A percentile compares a stretch with the other conserved stretches of the same genome.
Evolutionary conservation across 2,888 invertebrate genomes (phyloP).

Genomic region (Schrankia costaestrigalis): DNA sequence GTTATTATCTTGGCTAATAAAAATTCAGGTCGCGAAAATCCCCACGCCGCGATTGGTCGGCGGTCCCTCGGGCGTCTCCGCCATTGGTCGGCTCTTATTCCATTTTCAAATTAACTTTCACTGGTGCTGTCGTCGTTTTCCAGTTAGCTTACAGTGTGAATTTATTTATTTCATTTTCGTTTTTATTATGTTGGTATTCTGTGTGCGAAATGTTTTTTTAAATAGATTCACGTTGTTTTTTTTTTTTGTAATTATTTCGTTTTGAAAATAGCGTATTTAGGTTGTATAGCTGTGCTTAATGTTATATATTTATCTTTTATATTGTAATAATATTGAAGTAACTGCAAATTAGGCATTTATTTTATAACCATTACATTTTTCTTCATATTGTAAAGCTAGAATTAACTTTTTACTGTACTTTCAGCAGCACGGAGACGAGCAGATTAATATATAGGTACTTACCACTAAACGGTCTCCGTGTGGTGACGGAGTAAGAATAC

Average conservation of each 20-base stretch:
- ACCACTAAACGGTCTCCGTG: no score
- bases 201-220: conserved; percentile 22
- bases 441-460: no score
- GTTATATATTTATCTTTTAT: no score
- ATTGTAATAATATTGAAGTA: no score
- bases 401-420: no score
- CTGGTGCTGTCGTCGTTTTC: conserved; percentile 65
- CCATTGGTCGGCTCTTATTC: conserved; percentile 74
- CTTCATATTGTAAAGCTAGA: no score
- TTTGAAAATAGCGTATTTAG: no score
- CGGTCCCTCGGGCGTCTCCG: conserved; percentile 55
- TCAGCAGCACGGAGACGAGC: no score
- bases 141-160: conserved; percentile 53
- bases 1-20: conserved; percentile 78
- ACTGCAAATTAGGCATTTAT: no score
- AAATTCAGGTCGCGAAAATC: conserved; percentile 80
- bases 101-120: conserved; percentile 81
- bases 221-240: conserved; percentile 2
- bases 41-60: conserved; percentile 59
- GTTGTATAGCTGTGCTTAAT: no score
- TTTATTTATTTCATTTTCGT: conserved; percentile 62
- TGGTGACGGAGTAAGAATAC: no score
- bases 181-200: conserved; percentile 45
- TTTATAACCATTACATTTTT: no score
- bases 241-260: conserved; percentile 1